Percentiles rank a stretch among this genome's conserved stretches.
phyloP scores from a whole-genome alignment of 2,113 vertebrate genomes.

The Mesitornis unicolor region DNA sequence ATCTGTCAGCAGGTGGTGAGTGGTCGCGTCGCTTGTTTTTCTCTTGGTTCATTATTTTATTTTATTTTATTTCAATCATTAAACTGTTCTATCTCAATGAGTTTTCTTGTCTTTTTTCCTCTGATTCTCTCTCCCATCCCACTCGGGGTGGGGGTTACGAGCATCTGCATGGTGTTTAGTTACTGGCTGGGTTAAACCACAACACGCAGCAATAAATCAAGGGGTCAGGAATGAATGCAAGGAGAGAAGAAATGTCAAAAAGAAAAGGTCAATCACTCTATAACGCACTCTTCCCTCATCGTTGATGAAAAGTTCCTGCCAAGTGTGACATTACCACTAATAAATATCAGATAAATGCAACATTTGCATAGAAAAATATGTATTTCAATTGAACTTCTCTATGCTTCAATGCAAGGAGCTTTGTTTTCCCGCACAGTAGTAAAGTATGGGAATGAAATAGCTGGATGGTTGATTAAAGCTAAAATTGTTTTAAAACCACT shows the following conservation, averaged over 20 bases:
- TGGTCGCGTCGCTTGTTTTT: too few species aligned
- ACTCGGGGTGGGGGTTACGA: too few species aligned
- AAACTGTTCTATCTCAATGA: too few species aligned
- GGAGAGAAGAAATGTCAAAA: neutral
- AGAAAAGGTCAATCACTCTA: neutral
- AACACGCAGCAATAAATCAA: neutral
- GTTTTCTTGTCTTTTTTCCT: too few species aligned
- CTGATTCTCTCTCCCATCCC: too few species aligned
- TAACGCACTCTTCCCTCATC: neutral
- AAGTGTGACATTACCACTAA: neutral
- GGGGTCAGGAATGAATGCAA: neutral
- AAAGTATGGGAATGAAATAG: neutral
- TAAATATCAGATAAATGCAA: neutral
- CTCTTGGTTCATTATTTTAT: too few species aligned
- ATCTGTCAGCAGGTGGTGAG: too few species aligned
- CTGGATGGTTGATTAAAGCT: neutral
- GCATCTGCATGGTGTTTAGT: too few species aligned
- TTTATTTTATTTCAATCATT: too few species aligned
- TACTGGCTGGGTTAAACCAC: too few species aligned
- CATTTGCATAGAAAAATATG: fast-evolving
- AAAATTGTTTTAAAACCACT: neutral
- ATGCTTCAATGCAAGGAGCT: neutral
- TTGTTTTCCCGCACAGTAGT: neutral
- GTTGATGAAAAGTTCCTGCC: neutral
- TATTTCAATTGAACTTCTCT: neutral